Evolutionary conservation across 2,888 invertebrate species (phyloP).

Genomic region (Physocephala rufipes): DNA sequence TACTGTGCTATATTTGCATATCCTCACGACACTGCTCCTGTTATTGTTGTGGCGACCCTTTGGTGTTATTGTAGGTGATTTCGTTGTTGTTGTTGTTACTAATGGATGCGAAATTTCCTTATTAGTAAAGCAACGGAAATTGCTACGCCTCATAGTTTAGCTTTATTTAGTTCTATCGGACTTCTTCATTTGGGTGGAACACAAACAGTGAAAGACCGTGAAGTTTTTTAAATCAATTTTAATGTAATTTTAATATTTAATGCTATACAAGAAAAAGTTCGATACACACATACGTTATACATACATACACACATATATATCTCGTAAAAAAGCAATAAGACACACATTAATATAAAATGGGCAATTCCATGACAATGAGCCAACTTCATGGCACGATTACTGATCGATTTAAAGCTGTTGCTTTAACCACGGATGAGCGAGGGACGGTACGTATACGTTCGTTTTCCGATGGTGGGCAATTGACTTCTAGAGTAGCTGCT

Average conservation of each 20-base stretch:
- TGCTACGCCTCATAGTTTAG: slow-evolving; percentile 53
- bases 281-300: neutral
- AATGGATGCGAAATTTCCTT: slow-evolving; percentile 20
- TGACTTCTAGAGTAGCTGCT: slow-evolving; percentile 49
- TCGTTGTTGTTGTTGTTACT: slow-evolving; percentile 17
- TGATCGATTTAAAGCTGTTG: slow-evolving; percentile 58
- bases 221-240: neutral
- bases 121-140: slow-evolving; percentile 20
- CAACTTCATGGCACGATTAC: slow-evolving; percentile 58
- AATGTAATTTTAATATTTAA: neutral
- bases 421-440: slow-evolving; percentile 57
- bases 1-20: neutral
- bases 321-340: neutral
- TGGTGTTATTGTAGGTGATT: no score
- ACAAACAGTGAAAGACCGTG: neutral
- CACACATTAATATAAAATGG: slow-evolving; percentile 46
- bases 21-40: neutral
- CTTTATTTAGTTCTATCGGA: slow-evolving; percentile 53
- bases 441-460: slow-evolving; percentile 59
- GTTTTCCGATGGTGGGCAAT: slow-evolving; percentile 58
- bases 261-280: neutral
- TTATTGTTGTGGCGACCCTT: no score
- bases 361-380: slow-evolving; percentile 57
- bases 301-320: neutral
- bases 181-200: slow-evolving; percentile 54